These are phyloP conservation scores for Sipha maydis DNA, from an alignment of 2,888 invertebrate genomes.

Conservation along the genomic window DNA sequence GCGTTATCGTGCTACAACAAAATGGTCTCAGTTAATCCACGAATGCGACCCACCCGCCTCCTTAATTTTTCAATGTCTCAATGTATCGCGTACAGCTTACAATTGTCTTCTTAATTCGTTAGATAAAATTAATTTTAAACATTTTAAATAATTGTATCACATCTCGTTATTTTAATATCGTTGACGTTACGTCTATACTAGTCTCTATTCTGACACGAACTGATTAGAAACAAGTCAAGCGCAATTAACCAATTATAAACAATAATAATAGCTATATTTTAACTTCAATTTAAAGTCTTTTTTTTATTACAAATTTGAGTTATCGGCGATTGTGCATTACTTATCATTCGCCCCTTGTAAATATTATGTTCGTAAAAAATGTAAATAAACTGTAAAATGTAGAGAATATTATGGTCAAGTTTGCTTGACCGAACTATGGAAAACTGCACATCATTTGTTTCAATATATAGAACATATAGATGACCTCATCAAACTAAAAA, in stretches of 20 bases:
- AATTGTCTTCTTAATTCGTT: too few species aligned
- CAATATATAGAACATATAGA: neutral
- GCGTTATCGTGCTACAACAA: too few species aligned
- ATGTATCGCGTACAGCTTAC: too few species aligned
- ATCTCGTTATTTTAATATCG: too few species aligned
- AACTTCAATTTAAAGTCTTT: neutral
- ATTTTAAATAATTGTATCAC: too few species aligned
- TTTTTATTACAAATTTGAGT: neutral
- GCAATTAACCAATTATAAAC: neutral
- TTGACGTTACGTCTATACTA: too few species aligned
- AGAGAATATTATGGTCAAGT: neutral
- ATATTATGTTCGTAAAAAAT: neutral
- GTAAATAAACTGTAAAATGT: neutral
- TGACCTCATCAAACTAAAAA: conserved; percentile 44
- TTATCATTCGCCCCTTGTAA: conserved; percentile 7
- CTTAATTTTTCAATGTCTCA: too few species aligned
- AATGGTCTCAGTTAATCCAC: too few species aligned
- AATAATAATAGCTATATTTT: conserved; percentile 8
- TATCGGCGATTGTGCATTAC: neutral
- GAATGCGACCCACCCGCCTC: too few species aligned
- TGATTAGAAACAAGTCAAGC: too few species aligned
- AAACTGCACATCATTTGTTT: neutral
- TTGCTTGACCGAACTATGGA: neutral
- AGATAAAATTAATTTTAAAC: too few species aligned
- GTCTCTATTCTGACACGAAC: too few species aligned